These are phyloP conservation scores for Margarornis squamiger DNA, from an alignment of 2,797 vertebrate genomes.

Conservation along the genomic window DNA sequence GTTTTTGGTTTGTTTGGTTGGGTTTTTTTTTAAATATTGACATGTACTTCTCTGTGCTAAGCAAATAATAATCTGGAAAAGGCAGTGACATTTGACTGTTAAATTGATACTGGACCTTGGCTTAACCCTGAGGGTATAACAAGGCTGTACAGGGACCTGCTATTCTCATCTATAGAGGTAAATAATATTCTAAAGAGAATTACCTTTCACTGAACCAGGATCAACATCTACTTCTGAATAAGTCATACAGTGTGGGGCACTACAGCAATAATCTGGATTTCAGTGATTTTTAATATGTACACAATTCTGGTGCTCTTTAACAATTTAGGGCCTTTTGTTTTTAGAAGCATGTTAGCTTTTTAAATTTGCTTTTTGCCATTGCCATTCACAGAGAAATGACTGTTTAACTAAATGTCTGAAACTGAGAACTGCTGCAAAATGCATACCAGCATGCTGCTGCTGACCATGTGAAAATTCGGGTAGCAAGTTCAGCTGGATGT, in stretches of 20 bases:
- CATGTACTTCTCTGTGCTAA: background rate
- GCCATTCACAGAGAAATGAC: background rate
- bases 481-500: background rate
- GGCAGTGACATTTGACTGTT: background rate
- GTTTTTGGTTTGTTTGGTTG: no score
- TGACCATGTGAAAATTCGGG: background rate
- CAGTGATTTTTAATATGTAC: background rate
- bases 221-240: background rate
- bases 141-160: background rate
- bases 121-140: background rate
- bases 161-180: background rate
- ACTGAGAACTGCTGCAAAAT: background rate
- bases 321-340: background rate
- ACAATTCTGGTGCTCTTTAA: background rate
- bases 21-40: background rate
- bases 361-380: background rate
- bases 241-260: background rate
- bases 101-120: background rate
- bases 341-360: background rate
- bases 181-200: background rate
- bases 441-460: background rate
- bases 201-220: background rate
- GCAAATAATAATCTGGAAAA: background rate
- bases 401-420: background rate
- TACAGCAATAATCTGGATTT: background rate